Evolutionary conservation across 2,797 vertebrate genomes (phyloP), one percentile per base, ranked within the genome.

Genomic region (Aplochiton taeniatus): DNA sequence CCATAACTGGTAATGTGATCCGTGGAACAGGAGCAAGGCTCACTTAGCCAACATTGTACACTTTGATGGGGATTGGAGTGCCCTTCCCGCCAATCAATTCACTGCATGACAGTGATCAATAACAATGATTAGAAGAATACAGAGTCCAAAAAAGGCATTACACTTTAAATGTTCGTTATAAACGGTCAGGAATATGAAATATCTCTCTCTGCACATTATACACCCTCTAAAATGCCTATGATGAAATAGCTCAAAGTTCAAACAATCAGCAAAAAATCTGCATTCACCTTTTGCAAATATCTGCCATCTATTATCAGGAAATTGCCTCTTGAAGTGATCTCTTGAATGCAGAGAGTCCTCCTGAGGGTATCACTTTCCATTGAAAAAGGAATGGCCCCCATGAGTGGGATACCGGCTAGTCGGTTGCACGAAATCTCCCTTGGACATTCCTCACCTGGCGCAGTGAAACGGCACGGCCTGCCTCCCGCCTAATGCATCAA

Each of bases 1-100:
- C 84, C 69, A 85, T 72, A 88, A 85, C 76, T 65, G 31, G 85
- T 81, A 86, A 88, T 73, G 74, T 19, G 79, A 89, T 74, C 79
- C 62, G 57, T 70, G 62, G 58, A 70, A 72, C 72, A 80, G 72
- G 71, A 70, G 75, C 6, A 44, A 68, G 9, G 72, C 69, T 61
- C 65, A 66, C 80, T 85, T 80, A 81, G 74, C 77, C 50, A 64
- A 53, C 49, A 72, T 79, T 84, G 78, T 51, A 74, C 1, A 0
- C 72, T 70, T 75, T 60, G 44, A 70, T 75, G 77, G 81, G 17
- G 68, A 61, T 9, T 54, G 14, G 63, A 63, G 70, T 58, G 54
- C 58, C 60, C 60, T 58, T 20, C 44, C 16, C 43, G 66, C 62
- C 45, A 76, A 79, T 83, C 75, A 70, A 73, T 81, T 13, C 44